Percentiles rank a stretch among this genome's conserved stretches.
Conservation (phyloP, 2,888 invertebrate genomes). For the Trissolcus japonicus region DNA sequence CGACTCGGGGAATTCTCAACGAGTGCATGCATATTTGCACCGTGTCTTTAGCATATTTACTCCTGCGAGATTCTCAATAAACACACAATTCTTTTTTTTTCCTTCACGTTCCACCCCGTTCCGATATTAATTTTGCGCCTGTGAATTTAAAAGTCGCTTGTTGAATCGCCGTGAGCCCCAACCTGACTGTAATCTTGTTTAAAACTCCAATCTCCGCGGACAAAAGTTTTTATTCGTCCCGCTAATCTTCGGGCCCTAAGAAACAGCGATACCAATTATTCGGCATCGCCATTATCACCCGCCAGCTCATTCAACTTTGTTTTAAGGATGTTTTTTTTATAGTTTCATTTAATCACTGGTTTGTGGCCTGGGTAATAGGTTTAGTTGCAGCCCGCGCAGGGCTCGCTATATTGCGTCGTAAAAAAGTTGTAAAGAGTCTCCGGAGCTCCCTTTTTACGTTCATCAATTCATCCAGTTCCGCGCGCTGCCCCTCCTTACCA, state of each 20-base stretch:
- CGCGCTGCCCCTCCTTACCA: too few species aligned
- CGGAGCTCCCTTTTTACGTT: slow-evolving; percentile 51
- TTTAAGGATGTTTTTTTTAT: slow-evolving; percentile 70
- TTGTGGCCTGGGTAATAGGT: slow-evolving; percentile 72
- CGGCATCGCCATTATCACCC: slow-evolving; percentile 66
- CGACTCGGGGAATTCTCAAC: slow-evolving; percentile 47
- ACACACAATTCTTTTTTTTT: slow-evolving; percentile 6
- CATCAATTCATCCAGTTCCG: slow-evolving; percentile 55
- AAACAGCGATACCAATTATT: slow-evolving; percentile 62
- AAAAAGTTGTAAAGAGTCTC: slow-evolving; percentile 73
- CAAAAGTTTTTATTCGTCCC: slow-evolving; percentile 17
- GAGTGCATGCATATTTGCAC: slow-evolving; percentile 48
- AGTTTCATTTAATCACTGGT: slow-evolving; percentile 72
- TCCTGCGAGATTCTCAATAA: slow-evolving; percentile 38
- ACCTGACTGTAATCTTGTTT: background rate
- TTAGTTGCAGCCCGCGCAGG: slow-evolving; percentile 69
- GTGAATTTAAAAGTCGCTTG: background rate
- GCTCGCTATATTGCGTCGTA: slow-evolving; percentile 72
- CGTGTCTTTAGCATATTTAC: slow-evolving; percentile 53
- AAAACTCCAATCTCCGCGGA: background rate
- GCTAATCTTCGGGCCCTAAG: slow-evolving; percentile 14
- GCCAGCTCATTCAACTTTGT: slow-evolving; percentile 75
- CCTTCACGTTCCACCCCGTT: too few species aligned
- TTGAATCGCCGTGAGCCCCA: background rate
- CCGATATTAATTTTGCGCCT: too few species aligned